Evolutionary conservation across 2,888 invertebrate genomes (phyloP).

Genomic region (Halictus ligatus): DNA sequence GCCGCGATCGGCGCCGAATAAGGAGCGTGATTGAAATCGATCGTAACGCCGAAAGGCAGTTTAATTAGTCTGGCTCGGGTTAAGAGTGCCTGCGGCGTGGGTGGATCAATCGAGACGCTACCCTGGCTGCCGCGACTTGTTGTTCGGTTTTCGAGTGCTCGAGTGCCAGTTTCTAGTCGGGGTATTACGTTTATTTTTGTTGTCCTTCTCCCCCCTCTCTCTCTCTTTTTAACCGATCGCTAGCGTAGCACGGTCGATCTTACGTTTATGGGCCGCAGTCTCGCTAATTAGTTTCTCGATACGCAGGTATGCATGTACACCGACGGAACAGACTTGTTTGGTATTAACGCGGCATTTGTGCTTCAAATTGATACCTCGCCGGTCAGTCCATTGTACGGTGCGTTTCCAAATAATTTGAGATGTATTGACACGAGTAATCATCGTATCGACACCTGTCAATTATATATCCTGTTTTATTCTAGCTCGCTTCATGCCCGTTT

Average conservation of each 20-base stretch:
- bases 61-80: constrained; percentile 65
- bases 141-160: constrained; percentile 9
- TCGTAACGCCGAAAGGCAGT: constrained; percentile 60
- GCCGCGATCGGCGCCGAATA: constrained; percentile 24
- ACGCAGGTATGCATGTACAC: neutral
- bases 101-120: constrained; percentile 43
- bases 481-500: neutral
- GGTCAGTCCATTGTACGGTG: neutral
- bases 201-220: neutral
- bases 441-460: constrained; percentile 10
- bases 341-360: neutral
- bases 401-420: constrained; percentile 15
- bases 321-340: neutral
- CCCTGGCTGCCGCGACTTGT: constrained; percentile 1
- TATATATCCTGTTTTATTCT: neutral
- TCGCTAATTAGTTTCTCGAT: constrained; percentile 8
- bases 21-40: constrained; percentile 59
- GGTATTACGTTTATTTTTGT: constrained; percentile 2
- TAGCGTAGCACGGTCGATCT: constrained; percentile 5
- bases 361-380: neutral
- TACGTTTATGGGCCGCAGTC: neutral
- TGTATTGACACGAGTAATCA: constrained; percentile 4
- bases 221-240: neutral
- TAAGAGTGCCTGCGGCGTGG: constrained; percentile 25
- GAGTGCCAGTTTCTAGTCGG: neutral